phyloP scores from a whole-genome alignment of 2,888 invertebrate genomes.

The Coelogynopora nodosa region DNA sequence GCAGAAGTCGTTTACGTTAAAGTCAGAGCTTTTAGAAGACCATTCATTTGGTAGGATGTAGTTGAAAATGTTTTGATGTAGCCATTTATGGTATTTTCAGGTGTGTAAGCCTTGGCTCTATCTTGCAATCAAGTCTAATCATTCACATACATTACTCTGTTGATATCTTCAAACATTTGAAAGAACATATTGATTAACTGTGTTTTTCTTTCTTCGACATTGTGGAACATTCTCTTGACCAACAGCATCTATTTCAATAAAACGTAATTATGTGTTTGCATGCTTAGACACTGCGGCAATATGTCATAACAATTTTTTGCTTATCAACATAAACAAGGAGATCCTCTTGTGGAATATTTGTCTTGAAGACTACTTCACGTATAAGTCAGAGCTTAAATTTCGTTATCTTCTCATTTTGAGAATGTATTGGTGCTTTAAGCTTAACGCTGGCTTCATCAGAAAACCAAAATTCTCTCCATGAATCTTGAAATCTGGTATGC shows the following conservation, averaged over 20 bases:
- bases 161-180: background rate
- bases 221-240: background rate
- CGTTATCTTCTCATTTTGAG: background rate
- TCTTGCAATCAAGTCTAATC: background rate
- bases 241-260: background rate
- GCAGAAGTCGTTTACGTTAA: too few relatives aligned
- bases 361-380: background rate
- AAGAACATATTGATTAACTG: background rate
- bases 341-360: background rate
- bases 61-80: background rate
- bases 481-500: conserved; percentile 16
- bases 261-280: too few relatives aligned
- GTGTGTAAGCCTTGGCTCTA: background rate
- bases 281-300: too few relatives aligned
- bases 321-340: background rate
- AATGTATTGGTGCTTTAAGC: background rate
- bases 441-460: background rate
- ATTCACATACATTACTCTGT: background rate
- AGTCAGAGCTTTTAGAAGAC: background rate
- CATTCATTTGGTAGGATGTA: background rate
- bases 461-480: conserved; percentile 4
- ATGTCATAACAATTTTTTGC: background rate
- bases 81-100: background rate
- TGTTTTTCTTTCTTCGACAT: background rate
- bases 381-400: too few relatives aligned